These are phyloP conservation scores for Candoia aspera DNA, from an alignment of 2,113 vertebrate species.

Conservation along the genomic window DNA sequence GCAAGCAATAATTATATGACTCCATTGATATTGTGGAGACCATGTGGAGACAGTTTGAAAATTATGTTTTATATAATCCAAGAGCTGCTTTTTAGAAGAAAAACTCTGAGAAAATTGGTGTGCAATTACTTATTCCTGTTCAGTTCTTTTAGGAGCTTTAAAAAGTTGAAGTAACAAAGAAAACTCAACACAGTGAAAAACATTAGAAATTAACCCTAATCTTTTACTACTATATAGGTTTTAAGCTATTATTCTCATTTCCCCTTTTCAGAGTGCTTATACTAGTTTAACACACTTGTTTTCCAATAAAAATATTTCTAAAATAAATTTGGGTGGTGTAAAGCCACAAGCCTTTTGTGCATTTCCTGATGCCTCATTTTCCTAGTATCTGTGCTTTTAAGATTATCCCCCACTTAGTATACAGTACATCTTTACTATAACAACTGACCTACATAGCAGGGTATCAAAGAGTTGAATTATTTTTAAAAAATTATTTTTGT, in stretches of 20 bases:
- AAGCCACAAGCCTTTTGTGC: neutral
- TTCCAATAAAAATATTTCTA: neutral
- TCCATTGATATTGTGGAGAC: neutral
- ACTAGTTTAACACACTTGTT: neutral
- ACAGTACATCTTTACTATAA: neutral
- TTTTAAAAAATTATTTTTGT: slow-evolving; percentile 53
- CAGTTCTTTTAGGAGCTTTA: neutral
- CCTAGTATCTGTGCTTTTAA: neutral
- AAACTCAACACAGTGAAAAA: neutral
- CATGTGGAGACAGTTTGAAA: neutral
- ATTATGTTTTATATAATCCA: neutral
- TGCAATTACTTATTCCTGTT: neutral
- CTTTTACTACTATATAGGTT: neutral
- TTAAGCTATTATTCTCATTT: neutral
- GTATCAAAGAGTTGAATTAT: slow-evolving; percentile 48
- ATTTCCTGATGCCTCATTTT: neutral
- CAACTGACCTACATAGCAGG: neutral
- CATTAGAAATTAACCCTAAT: neutral
- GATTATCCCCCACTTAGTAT: neutral
- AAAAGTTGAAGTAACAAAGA: neutral
- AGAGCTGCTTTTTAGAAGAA: neutral
- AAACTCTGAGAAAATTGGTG: neutral
- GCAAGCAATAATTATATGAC: neutral
- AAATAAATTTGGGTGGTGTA: neutral
- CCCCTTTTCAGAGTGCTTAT: neutral